Evolutionary conservation across 2,113 vertebrate genomes (phyloP), one percentile per base, ranked within the genome.

Genomic region (Apeltes quadracus): DNA sequence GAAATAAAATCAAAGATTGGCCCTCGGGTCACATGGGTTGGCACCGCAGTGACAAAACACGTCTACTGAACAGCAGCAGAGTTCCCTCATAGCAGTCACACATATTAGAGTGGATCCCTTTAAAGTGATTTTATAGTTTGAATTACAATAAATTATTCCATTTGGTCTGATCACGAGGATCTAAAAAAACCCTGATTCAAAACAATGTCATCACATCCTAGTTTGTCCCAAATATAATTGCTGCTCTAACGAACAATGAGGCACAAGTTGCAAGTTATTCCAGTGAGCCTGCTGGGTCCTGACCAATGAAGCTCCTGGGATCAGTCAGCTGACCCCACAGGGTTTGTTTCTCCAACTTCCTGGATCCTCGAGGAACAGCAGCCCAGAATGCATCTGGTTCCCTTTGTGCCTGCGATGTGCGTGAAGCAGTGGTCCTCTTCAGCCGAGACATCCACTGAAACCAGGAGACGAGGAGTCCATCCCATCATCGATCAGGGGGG

Each of bases 101-200:
- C 10, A 12, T 12, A 22, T 12, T 6, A 25, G 3, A 5, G 11
- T 1, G 34, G 39, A 61, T 64, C 75, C 58, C 53, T 55, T 69
- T 61, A 9, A 54, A 76, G 20, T 69, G 0, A 12, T 15, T 54
- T 46, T 1, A 62, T 44, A 53, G 55, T 66, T 57, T 55, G 18
- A 13, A 68, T 81, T 61, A 64, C 36, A 83, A 59, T 55, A 51
- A 3, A 67, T 59, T 25, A 1, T 43, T 65, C n/a, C 66, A 25
- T 75, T 70, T 74, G 16, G 22, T 62, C 39, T 54, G 38, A 69
- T 62, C 39, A 10, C 10, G 62, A 43, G 20, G 2, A 29, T 4
- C 7, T 32, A 36, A 44, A 16, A 23, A 61, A 56, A 46, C 16
- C 22, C n/a, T n/a, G 20, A 63, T 57, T 41, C 0, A 34, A 43